These are phyloP conservation scores for Apis florea DNA, from an alignment of 1,140 invertebrate species.

Conservation along the genomic window DNA sequence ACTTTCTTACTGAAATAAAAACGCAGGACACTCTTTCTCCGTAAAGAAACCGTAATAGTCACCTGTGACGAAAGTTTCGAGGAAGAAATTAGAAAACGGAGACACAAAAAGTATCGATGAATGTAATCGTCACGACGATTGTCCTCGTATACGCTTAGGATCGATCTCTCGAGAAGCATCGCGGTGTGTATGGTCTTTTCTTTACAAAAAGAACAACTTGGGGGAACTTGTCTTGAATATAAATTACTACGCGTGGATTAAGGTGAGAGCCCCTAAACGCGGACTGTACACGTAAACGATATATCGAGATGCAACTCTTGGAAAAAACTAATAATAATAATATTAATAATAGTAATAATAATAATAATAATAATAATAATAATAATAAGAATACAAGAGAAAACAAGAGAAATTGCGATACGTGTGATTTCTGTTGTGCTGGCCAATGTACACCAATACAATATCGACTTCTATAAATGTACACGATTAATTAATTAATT, in stretches of 20 bases:
- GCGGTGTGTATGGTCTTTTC: not conserved
- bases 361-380: no score
- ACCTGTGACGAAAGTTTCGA: not conserved
- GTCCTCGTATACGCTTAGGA: constrained; percentile 30
- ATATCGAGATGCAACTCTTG: constrained; percentile 3
- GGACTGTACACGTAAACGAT: constrained; percentile 18
- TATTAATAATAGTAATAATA: no score
- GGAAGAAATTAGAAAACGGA: not conserved
- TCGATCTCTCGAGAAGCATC: constrained; percentile 13
- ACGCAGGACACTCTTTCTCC: not conserved
- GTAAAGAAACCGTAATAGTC: not conserved
- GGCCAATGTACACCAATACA: constrained; percentile 14
- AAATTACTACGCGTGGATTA: constrained; percentile 59
- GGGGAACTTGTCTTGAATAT: constrained; percentile 43
- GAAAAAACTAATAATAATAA: no score
- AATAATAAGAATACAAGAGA: not conserved
- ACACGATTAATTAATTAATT: not conserved
- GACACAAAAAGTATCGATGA: not conserved
- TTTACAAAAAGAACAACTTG: constrained; percentile 18
- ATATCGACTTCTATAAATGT: constrained; percentile 48
- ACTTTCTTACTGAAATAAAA: not conserved
- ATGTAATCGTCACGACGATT: constrained; percentile 20
- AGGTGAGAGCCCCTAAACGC: constrained; percentile 23
- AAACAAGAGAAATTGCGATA: not conserved
- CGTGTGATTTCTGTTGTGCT: not conserved